phyloP scores from a whole-genome alignment of 2,797 vertebrate species.

The Mionectes olivaceus region DNA sequence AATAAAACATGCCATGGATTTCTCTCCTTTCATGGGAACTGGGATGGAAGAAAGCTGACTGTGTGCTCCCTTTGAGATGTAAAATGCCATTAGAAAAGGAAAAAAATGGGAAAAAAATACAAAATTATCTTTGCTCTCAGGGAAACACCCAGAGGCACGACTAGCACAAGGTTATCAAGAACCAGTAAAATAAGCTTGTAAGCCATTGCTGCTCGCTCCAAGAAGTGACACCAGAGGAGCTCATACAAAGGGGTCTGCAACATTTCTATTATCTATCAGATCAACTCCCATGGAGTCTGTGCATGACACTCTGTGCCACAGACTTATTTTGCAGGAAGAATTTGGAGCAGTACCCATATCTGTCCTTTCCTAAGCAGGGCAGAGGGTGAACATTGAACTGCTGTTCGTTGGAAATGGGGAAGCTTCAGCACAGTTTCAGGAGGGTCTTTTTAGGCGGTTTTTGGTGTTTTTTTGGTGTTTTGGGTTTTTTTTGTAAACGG shows the following conservation, averaged over 20 bases:
- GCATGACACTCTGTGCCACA: accelerated
- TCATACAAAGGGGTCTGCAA: neutral
- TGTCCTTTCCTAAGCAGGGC: neutral
- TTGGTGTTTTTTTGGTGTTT: no score
- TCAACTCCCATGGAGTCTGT: neutral
- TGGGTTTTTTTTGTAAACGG: neutral
- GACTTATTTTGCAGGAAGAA: neutral
- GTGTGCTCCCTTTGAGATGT: accelerated
- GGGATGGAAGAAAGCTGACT: neutral
- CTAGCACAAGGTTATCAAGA: neutral
- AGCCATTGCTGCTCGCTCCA: neutral
- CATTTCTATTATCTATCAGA: neutral
- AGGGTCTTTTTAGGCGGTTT: neutral
- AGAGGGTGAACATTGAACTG: neutral
- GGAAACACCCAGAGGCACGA: neutral
- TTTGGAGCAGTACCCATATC: neutral
- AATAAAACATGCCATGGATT: neutral
- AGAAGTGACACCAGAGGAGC: neutral
- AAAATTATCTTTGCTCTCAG: neutral
- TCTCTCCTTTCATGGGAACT: neutral
- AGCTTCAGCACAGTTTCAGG: neutral
- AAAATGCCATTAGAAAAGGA: neutral
- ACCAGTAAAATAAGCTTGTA: neutral
- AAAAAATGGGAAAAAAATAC: neutral
- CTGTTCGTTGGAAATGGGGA: neutral